Evolutionary conservation across 2,113 vertebrate species (phyloP), one percentile per base, ranked within the genome.

Genomic region (Brachionichthys hirsutus): DNA sequence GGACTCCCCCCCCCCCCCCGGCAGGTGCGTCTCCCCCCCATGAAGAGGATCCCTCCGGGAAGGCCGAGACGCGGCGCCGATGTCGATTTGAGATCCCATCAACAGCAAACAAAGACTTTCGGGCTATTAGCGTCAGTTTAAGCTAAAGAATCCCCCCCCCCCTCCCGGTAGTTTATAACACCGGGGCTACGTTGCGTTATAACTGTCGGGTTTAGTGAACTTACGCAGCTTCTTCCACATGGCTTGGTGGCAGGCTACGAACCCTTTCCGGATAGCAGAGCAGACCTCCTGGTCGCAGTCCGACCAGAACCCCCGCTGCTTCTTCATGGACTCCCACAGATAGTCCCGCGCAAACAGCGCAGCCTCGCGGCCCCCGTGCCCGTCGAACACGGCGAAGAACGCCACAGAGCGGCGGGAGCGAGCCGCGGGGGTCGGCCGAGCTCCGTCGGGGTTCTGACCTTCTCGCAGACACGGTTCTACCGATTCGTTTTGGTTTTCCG

Each of bases 161-260:
- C 12, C 4, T 22, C 8, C 0, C 11, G 12, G 44, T 30, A 50
- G 16, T 3, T 17, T 14, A 12, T 12, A 19, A 48, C 42, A n/a
- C 1, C 44, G 8, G 44, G 44, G 15, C 20, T 12, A 43, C 17
- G 46, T 49, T 4, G 18, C 3, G 19, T 0, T 0, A 3, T 38
- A 8, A 30, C 24, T 8, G 24, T 8, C 24, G 24, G 24, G 2
- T 34, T 9, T 1, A 2, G n/a, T 18, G 15, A 40, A 95, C 96
- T 95, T 82, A 98, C 96, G 95, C 60, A 97, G 93, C 75, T 97
- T 95, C 54, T 98, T 97, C 96, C 96, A 98, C 96, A 98, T 98
- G 35, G 95, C 96, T 4, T 95, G 94, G 72, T 98, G 96, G 73
- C 95, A 98, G 42, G 94, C 95, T 6, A 98, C 85, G 78, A 98